Evolutionary conservation across 2,888 invertebrate genomes (phyloP), one percentile per base, ranked within the genome.

Genomic region (Cephus spinipes): DNA sequence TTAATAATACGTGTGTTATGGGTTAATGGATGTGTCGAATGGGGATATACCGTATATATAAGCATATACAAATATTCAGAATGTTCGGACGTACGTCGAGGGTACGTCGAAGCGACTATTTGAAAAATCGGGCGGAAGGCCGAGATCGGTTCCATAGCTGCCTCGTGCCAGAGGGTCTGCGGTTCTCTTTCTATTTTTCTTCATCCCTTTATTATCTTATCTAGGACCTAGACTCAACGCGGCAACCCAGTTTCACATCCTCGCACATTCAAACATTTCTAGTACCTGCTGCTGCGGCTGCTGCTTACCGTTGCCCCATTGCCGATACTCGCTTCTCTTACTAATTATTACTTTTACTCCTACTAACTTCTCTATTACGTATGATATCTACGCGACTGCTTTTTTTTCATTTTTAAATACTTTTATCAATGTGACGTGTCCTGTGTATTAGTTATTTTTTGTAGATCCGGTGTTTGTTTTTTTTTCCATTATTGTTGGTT

Each of bases 231-330:
- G 87, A 88, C 87, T 90, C 88, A 84, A 83, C 83, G 88, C 88
- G 87, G 87, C 87, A 88, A 86, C 86, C 87, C 86, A 89, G 85
- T 86, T 85, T 88, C 86, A 89, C 87, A 88, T 88, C 89, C 89
- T 90, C 89, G 88, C 89, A 89, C 87, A 89, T 89, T 88, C 55
- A 55, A 55, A 55, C 55, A 55, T 55, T 55, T 23, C 23, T 55
- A 89, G 88, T 88, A 87, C 89, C 87, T 81, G 80, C 81, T 79
- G 69, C 32, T 81, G 55, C 0, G 55, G 23, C 71, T 33, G 80
- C 74, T 77, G 78, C 80, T 79, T 79, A 84, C 85, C 85, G 84
- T 85, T 85, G 83, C 83, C 85, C 80, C 79, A 81, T 81, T 86
- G 84, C 79, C 74, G 76, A 73, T 81, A 79, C 77, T 81, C 75